Evolutionary conservation across 2,797 vertebrate species (phyloP), one percentile per base, ranked within the genome.

Genomic region (Cacajao melanocephalus): DNA sequence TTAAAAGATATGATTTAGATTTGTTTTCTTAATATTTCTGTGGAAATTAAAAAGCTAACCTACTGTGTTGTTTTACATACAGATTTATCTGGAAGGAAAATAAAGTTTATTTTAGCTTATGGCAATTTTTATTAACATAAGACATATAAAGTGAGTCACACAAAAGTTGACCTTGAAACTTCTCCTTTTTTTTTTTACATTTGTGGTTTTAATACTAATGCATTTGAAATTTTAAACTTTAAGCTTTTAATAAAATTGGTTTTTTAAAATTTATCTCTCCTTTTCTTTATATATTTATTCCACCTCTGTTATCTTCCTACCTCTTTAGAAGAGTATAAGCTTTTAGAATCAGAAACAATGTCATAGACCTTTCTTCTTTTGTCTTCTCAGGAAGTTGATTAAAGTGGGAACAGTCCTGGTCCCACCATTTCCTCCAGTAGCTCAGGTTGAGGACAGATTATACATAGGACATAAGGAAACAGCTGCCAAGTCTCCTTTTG

Each of bases 21-120:
- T 98, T 72, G 20, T 97, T 98, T 81, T 55, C 79, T 79, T 11
- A 97, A 58, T 96, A 93, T 97, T 98, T 98, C 96, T 96, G n/a
- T n/a, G 93, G 89, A 98, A 98, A 98, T 80, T 67, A 88, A 98
- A 98, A 93, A 70, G 33, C 39, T 57, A 30, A 67, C 78, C 55
- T 94, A 92, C 85, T 93, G 78, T 61, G 91, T 91, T 41, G 15
- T 90, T 97, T 98, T 97, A 97, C 46, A 96, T 95, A 97, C 88
- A 82, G 84, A 50, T 0, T 0, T 97, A 50, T 79, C 72, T 94
- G 89, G 84, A 96, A 89, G 28, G 67, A 96, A 88, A 97, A 95
- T 93, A 88, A 86, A 64, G 80, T 90, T 93, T 96, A 58, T 89
- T 73, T 93, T 93, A 90, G 50, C 84, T 94, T 57, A 75, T 95